These are phyloP conservation scores for Drosophila longiperda DNA, from an alignment of 2,888 invertebrate species.

Conservation along the genomic window DNA sequence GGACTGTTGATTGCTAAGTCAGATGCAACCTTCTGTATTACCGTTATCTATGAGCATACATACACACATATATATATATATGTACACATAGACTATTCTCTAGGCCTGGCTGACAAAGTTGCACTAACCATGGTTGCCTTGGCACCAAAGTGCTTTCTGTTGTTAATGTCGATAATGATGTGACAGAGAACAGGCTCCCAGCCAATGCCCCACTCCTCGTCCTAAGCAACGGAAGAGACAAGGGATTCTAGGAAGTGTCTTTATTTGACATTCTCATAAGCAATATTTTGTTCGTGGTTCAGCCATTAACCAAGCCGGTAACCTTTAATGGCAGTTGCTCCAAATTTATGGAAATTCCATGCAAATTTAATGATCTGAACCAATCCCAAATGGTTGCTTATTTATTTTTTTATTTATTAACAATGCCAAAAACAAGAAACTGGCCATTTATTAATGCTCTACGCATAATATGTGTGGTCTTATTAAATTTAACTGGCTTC, in stretches of 20 bases:
- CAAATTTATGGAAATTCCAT: conserved; percentile 62
- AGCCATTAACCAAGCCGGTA: conserved; percentile 39
- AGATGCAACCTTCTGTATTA: conserved; percentile 14
- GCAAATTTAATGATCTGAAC: conserved; percentile 46
- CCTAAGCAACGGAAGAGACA: conserved; percentile 23
- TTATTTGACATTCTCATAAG: conserved; percentile 57
- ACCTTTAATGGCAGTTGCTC: conserved; percentile 33
- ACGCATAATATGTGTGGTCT: conserved; percentile 33
- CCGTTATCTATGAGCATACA: conserved; percentile 25
- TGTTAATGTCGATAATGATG: conserved; percentile 76
- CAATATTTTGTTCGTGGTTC: conserved; percentile 45
- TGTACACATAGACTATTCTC: background rate
- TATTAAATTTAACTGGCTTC: conserved; percentile 39
- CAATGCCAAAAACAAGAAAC: conserved; percentile 34
- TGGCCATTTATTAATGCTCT: conserved; percentile 60
- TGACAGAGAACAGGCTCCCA: conserved; percentile 36
- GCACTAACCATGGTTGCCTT: conserved; percentile 7
- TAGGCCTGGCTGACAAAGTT: conserved; percentile 26
- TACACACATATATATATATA: background rate
- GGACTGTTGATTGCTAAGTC: conserved; percentile 47
- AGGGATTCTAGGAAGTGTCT: conserved; percentile 25
- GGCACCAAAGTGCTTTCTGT: conserved; percentile 70
- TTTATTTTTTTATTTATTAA: conserved; percentile 13
- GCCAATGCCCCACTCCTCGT: background rate
- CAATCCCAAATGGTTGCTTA: conserved; percentile 2